Evolutionary conservation across 2,888 invertebrate genomes (phyloP), one percentile per base, ranked within the genome.

Genomic region (Aplocera efformata): DNA sequence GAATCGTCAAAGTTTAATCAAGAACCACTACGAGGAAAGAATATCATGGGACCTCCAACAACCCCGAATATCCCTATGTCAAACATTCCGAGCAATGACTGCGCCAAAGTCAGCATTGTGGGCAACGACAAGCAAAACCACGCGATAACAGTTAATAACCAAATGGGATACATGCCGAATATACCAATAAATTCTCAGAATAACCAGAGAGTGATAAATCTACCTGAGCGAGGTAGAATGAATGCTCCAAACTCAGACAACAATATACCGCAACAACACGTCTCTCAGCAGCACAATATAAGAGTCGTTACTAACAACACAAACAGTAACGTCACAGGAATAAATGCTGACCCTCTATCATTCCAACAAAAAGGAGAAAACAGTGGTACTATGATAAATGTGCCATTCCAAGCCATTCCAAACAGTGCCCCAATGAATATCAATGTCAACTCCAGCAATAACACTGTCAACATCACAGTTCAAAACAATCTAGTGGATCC

Each of bases 361-460:
- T 86, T 82, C 60, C 86, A 88, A 58, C 88, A 83, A 54, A 85
- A 80, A 53, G 72, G 56, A 38, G 88, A 86, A 60, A 79, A 63
- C 33, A 79, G 58, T 41, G 68, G 80, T 13, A 89, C 88, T 10
- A 88, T 88, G 76, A 89, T 89, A 32, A 88, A 88, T 53, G 84
- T 89, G 20, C 88, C 89, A 0, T 88, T 88, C 66, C 88, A 88
- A 66, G 79, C 86, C 1, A 86, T 88, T 61, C 88, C 86, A 3
- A 88, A 88, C 45, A 89, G 85, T 51, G 86, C 88, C 26, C 88
- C 88, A 1, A 88, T 88, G 88, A 88, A 88, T 53, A 88, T 88
- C 23, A 88, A 88, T 42, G 88, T 88, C 0, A 88, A 88, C 52
- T 89, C 89, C 1, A 84, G 88, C 48, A 88, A 88, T 53, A 88